phyloP scores from a whole-genome alignment of 1,140 invertebrate genomes.

The Drosophila miranda region DNA sequence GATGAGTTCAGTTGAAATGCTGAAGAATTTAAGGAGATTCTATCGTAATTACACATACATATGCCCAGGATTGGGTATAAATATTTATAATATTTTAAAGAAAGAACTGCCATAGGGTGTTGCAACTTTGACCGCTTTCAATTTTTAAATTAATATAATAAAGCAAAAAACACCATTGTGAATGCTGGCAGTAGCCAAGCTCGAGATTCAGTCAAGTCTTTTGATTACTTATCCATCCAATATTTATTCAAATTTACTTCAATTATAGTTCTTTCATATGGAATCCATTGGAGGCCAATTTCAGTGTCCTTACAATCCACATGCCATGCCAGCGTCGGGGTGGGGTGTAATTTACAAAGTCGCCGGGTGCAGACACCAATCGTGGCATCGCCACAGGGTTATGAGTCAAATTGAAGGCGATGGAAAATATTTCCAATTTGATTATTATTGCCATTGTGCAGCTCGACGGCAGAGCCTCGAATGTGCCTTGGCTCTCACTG shows the following conservation, averaged over 20 bases:
- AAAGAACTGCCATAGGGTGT: no score
- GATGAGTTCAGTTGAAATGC: no score
- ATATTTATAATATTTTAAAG: no score
- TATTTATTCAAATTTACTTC: background rate
- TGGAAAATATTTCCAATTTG: constrained; percentile 47
- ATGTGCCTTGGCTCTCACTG: constrained; percentile 24
- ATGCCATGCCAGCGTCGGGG: no score
- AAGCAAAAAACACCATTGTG: no score
- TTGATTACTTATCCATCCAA: constrained; percentile 20
- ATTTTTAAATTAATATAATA: no score
- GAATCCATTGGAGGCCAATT: constrained; percentile 23
- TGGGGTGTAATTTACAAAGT: constrained; percentile 23
- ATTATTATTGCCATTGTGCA: constrained; percentile 51
- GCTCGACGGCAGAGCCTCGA: constrained; percentile 20
- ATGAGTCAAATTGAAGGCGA: constrained; percentile 34
- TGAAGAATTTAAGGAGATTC: no score
- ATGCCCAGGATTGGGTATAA: no score
- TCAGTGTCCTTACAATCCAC: constrained; percentile 29
- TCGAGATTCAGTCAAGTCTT: background rate
- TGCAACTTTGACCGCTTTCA: no score
- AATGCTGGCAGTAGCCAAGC: no score
- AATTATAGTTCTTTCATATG: constrained; percentile 15
- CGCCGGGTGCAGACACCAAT: no score
- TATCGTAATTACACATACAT: no score
- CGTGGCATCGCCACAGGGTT: constrained; percentile 13